A percentile compares a stretch with the other conserved stretches of the same genome.
phyloP scores from a whole-genome alignment of 30 jellyfish, hydroid and myxozoan genomes.

The Aurelia aurita complex sp. Pacific region DNA sequence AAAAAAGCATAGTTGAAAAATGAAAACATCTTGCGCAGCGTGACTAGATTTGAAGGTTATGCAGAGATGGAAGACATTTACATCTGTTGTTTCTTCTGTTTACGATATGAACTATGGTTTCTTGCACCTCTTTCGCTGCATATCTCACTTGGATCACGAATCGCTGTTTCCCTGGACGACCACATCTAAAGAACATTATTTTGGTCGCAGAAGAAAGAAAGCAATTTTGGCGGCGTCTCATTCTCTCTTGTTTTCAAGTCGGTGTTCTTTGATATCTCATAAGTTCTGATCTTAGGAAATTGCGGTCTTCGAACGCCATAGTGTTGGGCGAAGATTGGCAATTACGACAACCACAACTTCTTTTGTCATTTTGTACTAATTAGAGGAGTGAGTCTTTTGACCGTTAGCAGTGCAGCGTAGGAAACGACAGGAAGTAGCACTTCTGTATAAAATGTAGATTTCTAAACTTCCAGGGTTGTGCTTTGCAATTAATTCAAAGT shows the following conservation, averaged over 20 bases:
- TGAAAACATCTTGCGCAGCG: too few species aligned
- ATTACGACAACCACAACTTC: conserved; percentile 36
- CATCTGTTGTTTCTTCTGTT: too few species aligned
- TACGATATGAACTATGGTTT: too few species aligned
- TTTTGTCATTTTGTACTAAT: conserved; percentile 21
- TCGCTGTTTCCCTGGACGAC: too few species aligned
- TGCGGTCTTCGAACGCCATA: conserved; percentile 49
- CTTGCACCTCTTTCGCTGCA: too few species aligned
- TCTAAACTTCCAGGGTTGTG: neutral
- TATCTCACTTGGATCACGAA: too few species aligned
- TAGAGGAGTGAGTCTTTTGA: conserved; percentile 36
- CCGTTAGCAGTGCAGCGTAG: conserved; percentile 16
- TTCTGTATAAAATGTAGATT: neutral
- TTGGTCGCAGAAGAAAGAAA: conserved; percentile 36
- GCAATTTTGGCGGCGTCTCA: conserved; percentile 64
- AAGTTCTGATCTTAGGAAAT: conserved; percentile 60
- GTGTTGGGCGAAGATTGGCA: conserved; percentile 45
- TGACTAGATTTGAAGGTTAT: too few species aligned
- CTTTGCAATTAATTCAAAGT: too few species aligned
- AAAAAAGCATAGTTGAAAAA: too few species aligned
- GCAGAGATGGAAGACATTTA: too few species aligned
- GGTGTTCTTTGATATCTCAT: conserved; percentile 47
- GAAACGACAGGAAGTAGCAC: neutral
- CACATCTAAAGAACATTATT: neutral
- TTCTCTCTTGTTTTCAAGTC: conserved; percentile 38